A percentile compares a stretch with the other conserved stretches of the same genome.
Conservation (phyloP, 2,113 vertebrate genomes). For the Amazona vittata region DNA sequence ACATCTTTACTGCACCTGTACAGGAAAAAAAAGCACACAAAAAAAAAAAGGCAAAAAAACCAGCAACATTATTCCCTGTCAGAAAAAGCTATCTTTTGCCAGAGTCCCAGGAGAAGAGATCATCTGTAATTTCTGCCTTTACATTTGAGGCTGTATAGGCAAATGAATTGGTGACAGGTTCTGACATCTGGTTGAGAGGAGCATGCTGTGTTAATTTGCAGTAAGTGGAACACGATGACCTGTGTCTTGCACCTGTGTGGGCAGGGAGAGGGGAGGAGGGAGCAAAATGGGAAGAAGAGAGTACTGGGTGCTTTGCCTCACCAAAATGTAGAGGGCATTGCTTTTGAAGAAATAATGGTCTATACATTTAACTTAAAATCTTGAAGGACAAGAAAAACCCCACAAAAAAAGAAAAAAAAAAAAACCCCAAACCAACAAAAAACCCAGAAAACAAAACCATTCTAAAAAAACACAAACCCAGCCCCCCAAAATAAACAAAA, state of each 20-base stretch:
- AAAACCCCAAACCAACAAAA: neutral
- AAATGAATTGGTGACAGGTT: neutral
- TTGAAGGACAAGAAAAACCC: neutral
- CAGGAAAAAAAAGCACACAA: neutral
- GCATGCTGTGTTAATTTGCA: neutral
- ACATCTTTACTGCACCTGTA: neutral
- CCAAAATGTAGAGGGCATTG: neutral
- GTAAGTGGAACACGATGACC: neutral
- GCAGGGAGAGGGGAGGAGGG: neutral
- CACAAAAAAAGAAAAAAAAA: neutral
- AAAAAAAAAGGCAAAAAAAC: neutral
- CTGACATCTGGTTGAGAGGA: slow-evolving; percentile 8
- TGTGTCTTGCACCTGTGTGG: neutral
- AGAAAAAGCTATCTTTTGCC: neutral
- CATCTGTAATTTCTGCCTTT: neutral
- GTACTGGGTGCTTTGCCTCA: neutral
- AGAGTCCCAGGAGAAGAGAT: neutral
- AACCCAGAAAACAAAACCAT: neutral
- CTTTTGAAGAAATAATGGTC: neutral
- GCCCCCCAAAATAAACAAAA: neutral
- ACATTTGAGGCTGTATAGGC: neutral
- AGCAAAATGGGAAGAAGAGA: neutral
- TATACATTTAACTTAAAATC: neutral
- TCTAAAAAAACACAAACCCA: neutral
- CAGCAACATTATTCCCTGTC: neutral